Evolutionary conservation across 2,888 invertebrate species (phyloP).

Genomic region (Chalcis sispes): DNA sequence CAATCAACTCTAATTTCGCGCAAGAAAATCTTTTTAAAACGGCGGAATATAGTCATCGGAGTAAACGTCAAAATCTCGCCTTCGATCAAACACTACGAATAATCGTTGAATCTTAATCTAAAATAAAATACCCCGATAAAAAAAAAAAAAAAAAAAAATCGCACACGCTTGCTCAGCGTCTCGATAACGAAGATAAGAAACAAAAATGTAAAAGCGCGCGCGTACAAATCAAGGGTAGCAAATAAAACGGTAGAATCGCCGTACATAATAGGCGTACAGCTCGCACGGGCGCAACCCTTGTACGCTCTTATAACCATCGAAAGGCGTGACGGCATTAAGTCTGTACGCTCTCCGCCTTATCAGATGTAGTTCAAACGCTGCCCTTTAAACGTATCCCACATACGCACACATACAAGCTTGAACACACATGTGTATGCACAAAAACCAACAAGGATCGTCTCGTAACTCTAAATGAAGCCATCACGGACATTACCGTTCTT

Average conservation of each 20-base stretch:
- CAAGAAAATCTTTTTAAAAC: no score
- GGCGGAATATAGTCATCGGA: no score
- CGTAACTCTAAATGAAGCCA: conserved; percentile 55
- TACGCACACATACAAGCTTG: no score
- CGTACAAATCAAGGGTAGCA: conserved; percentile 8
- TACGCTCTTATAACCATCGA: conserved; percentile 4
- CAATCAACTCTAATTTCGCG: no score
- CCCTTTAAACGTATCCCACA: no score
- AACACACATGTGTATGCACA: not conserved
- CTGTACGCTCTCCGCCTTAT: conserved; percentile 46
- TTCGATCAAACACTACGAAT: no score
- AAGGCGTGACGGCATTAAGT: conserved; percentile 51
- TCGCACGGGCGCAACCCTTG: conserved; percentile 8
- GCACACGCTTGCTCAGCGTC: no score
- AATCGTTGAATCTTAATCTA: no score
- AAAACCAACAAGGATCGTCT: conserved; percentile 9
- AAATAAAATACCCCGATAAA: no score
- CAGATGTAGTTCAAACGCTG: not conserved
- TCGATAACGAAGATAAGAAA: not conserved
- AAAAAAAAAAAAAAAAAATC: no score
- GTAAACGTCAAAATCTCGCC: no score
- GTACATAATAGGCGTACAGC: not conserved
- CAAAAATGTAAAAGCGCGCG: not conserved
- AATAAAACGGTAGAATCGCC: conserved; percentile 18
- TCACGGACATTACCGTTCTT: conserved; percentile 2